These are phyloP conservation scores for human DNA, from an alignment of 2,113 vertebrate genomes.

Conservation along the genomic window GRCh38 chr13:56855501-56856000, in stretches of 20 bases:
- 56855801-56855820: background rate
- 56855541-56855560: background rate
- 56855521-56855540: background rate
- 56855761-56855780: background rate
- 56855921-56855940: background rate
- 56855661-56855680: background rate
- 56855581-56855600: background rate
- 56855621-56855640: background rate
- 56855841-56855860: background rate
- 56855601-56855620: background rate
- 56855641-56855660: background rate
- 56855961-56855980: background rate
- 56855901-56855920: background rate
- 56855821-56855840: background rate
- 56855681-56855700: background rate
- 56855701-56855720: background rate
- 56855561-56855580: background rate
- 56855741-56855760: background rate
- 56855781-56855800: background rate
- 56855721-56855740: background rate
- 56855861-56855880: background rate
- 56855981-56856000: background rate
- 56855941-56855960: background rate
- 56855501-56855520: fast-evolving
- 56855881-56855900: background rate